Evolutionary conservation across 1,140 invertebrate species (phyloP).

Genomic region (Gerris buenoi): DNA sequence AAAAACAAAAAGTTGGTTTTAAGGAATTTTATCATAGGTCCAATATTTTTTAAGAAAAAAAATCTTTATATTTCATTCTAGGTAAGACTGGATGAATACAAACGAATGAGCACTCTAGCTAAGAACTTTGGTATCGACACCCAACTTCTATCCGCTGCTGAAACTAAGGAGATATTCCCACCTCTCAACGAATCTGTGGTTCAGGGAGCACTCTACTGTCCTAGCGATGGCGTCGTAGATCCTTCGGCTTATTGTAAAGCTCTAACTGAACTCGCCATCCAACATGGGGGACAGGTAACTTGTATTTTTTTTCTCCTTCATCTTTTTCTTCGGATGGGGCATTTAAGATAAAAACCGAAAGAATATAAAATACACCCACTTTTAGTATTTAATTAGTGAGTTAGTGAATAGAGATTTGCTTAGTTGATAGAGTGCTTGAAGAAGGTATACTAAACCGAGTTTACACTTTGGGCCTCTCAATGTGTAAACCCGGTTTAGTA

Average conservation of each 20-base stretch:
- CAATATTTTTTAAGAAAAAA: too few species aligned
- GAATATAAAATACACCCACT: too few species aligned
- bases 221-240: constrained; percentile 66
- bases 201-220: constrained; percentile 59
- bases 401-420: not conserved
- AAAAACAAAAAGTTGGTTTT: too few species aligned
- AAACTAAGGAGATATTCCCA: constrained; percentile 63
- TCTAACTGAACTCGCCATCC: constrained; percentile 49
- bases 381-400: too few species aligned
- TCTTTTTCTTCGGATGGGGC: too few species aligned
- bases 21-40: too few species aligned
- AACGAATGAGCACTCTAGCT: constrained; percentile 58
- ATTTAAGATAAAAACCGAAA: too few species aligned
- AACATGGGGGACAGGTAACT: constrained; percentile 50
- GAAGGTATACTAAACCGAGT: too few species aligned
- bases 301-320: constrained; percentile 3
- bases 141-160: constrained; percentile 47
- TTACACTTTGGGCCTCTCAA: too few species aligned
- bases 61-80: too few species aligned
- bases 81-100: constrained; percentile 67
- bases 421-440: not conserved
- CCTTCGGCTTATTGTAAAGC: constrained; percentile 63
- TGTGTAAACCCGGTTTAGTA: too few species aligned
- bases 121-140: constrained; percentile 62
- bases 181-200: constrained; percentile 56